Evolutionary conservation across 2,113 vertebrate species (phyloP), one percentile per base, ranked within the genome.

Genomic region (Oenanthe oenanthe): DNA sequence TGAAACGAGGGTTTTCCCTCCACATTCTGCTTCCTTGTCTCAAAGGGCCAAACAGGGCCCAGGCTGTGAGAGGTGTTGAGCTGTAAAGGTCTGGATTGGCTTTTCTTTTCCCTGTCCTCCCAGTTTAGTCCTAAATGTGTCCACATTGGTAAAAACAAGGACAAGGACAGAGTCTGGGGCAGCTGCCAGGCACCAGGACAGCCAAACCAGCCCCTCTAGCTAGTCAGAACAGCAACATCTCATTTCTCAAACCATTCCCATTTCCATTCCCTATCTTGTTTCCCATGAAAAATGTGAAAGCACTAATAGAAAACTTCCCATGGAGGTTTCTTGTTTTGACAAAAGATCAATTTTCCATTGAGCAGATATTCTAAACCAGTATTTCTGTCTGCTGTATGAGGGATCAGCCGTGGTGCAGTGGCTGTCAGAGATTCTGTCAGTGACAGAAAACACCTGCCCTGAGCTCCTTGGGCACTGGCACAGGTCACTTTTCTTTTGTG

Each of bases 331-430:
- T 65, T 53, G n/a, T 84, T 93, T 78, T 89, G 94, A 92, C 68
- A 76, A 89, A 94, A 95, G 51, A 87, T 80, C 40, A 13, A 66
- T 77, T 96, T 83, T 66, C 31, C 56, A 66, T 71, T 77, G 73
- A 77, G 47, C n/a, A 93, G 60, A 20, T 87, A 81, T 77, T 93
- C 88, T 62, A 77, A 66, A 77, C 51, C 90, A 66, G 58, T 95
- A 74, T 80, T 95, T 91, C 65, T 91, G 45, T 40, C 56, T 74
- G 47, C 50, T 87, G n/a, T n/a, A 42, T 0, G 4, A 87, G 47
- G 50, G 42, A 61, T 31, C 72, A 87, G 38, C 24, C 29, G 4
- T 13, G 53, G 71, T 13, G 5, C 74, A 45, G 26, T 25, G 79
- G 34, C 40, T 57, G 53, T 65, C 67, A 72, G 68, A 34, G 50